These are phyloP conservation scores for Acholoe squamosa DNA, from an alignment of 2,888 invertebrate genomes.

Conservation along the genomic window DNA sequence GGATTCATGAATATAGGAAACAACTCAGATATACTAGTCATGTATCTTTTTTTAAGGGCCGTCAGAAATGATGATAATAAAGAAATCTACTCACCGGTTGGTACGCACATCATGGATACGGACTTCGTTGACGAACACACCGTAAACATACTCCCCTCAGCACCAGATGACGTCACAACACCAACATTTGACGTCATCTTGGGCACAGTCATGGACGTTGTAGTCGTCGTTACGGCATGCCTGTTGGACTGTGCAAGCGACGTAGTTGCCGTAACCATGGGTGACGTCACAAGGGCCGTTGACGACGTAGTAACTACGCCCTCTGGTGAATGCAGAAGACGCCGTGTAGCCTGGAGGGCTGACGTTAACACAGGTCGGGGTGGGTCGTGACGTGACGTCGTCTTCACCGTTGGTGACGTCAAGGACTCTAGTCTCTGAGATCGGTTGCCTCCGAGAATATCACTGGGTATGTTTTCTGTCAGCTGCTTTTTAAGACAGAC, in stretches of 20 bases:
- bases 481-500: slow-evolving; percentile 54
- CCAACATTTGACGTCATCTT: slow-evolving; percentile 29
- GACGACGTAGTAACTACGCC: background rate
- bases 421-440: slow-evolving; percentile 19
- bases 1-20: no score
- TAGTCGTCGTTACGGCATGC: slow-evolving; percentile 19
- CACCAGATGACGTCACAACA: slow-evolving; percentile 60
- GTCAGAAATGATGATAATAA: background rate
- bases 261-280: slow-evolving; percentile 25
- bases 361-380: slow-evolving; percentile 48
- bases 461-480: slow-evolving; percentile 22
- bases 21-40: no score
- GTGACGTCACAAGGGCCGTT: background rate
- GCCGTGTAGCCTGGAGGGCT: slow-evolving; percentile 37
- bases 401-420: background rate
- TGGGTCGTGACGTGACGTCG: slow-evolving; percentile 50
- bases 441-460: background rate
- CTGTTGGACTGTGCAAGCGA: background rate
- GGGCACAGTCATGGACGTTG: slow-evolving; percentile 1
- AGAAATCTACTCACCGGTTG: background rate
- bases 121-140: slow-evolving; percentile 58
- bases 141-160: slow-evolving; percentile 52
- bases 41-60: background rate
- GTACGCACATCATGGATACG: slow-evolving; percentile 21
- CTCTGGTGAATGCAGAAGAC: slow-evolving; percentile 51